phyloP scores from a whole-genome alignment of 2,888 invertebrate genomes.

The Hymenopus coronatus region DNA sequence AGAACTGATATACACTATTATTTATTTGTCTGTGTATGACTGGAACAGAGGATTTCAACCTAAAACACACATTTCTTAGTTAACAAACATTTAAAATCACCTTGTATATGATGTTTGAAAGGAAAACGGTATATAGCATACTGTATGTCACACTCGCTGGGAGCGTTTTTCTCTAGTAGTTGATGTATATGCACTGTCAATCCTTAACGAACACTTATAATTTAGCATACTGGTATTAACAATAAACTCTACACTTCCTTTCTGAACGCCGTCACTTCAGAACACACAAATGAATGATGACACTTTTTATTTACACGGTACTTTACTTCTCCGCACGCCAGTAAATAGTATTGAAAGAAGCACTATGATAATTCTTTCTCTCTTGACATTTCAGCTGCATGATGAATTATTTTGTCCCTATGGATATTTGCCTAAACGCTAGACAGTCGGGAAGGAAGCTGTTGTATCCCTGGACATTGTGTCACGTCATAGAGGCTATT shows the following conservation, averaged over 20 bases:
- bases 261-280: background rate
- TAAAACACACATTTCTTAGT: too few relatives aligned
- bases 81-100: too few relatives aligned
- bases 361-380: background rate
- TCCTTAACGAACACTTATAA: background rate
- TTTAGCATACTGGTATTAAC: background rate
- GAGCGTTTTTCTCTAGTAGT: background rate
- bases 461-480: background rate
- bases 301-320: background rate
- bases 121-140: too few relatives aligned
- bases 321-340: background rate
- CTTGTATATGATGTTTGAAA: too few relatives aligned
- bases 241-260: background rate
- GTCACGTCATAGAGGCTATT: slow-evolving; percentile 1
- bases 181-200: background rate
- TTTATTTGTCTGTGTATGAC: too few relatives aligned
- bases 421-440: background rate
- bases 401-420: background rate
- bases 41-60: too few relatives aligned
- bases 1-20: too few relatives aligned
- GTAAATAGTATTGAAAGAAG: background rate
- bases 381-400: background rate
- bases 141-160: background rate
- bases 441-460: background rate
- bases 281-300: background rate